Evolutionary conservation across 2,113 vertebrate species (phyloP).

Genomic region (Propithecus coquereli): DNA sequence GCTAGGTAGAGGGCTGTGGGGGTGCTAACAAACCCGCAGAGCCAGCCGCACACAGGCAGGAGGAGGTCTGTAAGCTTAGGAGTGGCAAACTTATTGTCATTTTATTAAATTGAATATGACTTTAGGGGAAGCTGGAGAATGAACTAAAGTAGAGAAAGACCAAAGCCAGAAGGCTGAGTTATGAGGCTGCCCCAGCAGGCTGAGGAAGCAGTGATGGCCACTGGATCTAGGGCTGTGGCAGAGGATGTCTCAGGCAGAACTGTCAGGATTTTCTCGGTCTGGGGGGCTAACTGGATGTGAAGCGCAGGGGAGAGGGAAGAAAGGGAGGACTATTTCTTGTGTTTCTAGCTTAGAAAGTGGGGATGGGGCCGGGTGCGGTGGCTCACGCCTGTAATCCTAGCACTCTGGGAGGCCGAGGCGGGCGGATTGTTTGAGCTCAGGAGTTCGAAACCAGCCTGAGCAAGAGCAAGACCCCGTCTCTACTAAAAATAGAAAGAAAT

Average conservation of each 20-base stretch:
- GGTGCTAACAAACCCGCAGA: neutral
- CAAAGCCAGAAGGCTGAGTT: neutral
- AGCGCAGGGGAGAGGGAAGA: neutral
- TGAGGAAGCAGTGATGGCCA: neutral
- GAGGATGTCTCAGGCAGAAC: neutral
- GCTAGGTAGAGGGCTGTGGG: neutral
- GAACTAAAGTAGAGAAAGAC: neutral
- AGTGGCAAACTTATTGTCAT: neutral
- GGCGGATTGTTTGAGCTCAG: too few species aligned
- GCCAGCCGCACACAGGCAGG: neutral
- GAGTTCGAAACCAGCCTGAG: too few species aligned
- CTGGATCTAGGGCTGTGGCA: neutral
- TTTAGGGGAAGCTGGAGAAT: neutral
- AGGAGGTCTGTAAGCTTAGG: neutral
- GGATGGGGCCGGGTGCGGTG: neutral
- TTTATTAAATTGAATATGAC: neutral
- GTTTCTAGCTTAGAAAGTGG: neutral
- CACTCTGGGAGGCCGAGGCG: too few species aligned
- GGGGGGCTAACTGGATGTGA: neutral
- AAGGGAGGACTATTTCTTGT: neutral
- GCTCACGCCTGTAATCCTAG: too few species aligned
- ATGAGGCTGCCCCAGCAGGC: neutral
- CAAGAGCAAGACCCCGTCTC: too few species aligned
- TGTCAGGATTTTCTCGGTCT: neutral
- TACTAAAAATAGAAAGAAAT: too few species aligned